A percentile compares a stretch with the other conserved stretches of the same genome.
These are phyloP conservation scores for Polyodon spathula DNA, from an alignment of 2,113 vertebrate genomes.

Conservation along the genomic window DNA sequence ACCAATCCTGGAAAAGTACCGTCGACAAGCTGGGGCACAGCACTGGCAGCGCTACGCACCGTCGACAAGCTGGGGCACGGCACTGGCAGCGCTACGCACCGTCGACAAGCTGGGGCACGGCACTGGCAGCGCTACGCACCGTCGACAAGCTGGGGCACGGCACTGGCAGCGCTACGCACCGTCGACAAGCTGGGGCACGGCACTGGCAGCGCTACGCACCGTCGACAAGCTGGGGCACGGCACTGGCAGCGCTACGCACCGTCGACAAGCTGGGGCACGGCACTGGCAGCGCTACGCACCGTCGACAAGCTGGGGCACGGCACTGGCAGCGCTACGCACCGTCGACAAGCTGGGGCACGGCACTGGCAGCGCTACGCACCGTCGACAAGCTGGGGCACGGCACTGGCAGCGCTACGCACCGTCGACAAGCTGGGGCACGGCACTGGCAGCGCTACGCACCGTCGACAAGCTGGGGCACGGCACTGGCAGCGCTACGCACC, in stretches of 20 bases:
- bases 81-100: background rate
- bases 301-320: background rate
- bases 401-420: too few relatives aligned
- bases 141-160: background rate
- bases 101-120: background rate
- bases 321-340: background rate
- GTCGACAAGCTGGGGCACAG: conserved; percentile 1
- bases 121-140: background rate
- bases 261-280: background rate
- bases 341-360: too few relatives aligned
- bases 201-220: background rate
- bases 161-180: background rate
- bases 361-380: too few relatives aligned
- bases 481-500: too few relatives aligned
- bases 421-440: too few relatives aligned
- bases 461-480: too few relatives aligned
- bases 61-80: background rate
- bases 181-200: background rate
- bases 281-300: background rate
- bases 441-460: too few relatives aligned
- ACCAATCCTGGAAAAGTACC: background rate
- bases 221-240: background rate
- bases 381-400: too few relatives aligned
- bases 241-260: background rate
- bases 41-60: background rate